Conservation (phyloP, 1,140 invertebrate species). For the Tetraneura akinire region DNA sequence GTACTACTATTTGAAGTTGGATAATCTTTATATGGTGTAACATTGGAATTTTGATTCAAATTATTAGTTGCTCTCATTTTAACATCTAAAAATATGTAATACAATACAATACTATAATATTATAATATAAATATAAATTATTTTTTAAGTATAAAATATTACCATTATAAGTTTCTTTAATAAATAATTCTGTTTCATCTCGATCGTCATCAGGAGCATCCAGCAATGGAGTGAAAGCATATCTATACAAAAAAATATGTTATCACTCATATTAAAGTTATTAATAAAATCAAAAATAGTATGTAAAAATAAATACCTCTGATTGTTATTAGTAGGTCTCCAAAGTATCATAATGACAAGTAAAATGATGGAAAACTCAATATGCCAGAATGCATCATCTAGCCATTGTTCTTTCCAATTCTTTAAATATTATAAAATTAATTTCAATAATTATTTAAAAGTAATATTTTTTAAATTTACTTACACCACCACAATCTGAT, state of each 20-base stretch:
- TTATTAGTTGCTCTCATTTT: constrained; percentile 40
- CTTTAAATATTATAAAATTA: constrained; percentile 59
- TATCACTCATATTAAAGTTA: neutral
- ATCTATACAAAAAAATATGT: constrained; percentile 60
- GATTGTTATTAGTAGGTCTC: constrained; percentile 92
- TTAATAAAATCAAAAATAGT: constrained; percentile 26
- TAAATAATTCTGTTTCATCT: constrained; percentile 79
- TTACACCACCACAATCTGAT: constrained; percentile 69
- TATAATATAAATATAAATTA: neutral
- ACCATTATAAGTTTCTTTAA: constrained; percentile 79
- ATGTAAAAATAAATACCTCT: constrained; percentile 62
- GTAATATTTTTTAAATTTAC: constrained; percentile 23
- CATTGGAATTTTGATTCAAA: constrained; percentile 25
- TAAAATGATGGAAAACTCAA: constrained; percentile 84
- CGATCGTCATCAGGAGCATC: constrained; percentile 83
- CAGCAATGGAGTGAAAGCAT: constrained; percentile 88
- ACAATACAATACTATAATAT: too few relatives aligned
- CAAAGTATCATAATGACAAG: constrained; percentile 92
- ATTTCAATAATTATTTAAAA: neutral
- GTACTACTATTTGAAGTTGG: constrained; percentile 38
- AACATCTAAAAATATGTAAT: constrained; percentile 8
- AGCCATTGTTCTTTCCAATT: constrained; percentile 91
- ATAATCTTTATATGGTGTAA: constrained; percentile 29
- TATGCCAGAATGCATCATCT: constrained; percentile 92
- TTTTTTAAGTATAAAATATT: neutral